A percentile compares a stretch with the other conserved stretches of the same genome.
phyloP scores from a whole-genome alignment of 2,797 vertebrate species.

The Paguma larvata region DNA sequence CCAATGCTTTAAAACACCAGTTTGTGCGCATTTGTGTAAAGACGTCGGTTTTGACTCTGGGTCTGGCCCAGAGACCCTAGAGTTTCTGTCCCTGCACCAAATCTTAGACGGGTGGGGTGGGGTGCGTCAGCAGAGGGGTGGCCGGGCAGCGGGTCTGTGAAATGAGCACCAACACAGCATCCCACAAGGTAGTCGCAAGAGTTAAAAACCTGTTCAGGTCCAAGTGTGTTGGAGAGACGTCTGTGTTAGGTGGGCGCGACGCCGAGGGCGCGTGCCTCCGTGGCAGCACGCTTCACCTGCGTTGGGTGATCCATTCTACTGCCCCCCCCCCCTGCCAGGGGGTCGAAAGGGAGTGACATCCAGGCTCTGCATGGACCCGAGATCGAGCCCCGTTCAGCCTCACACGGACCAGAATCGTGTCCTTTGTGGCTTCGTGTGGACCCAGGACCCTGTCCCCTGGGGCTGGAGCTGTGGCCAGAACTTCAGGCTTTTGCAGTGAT shows the following conservation, averaged over 20 bases:
- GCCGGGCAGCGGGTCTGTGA: not conserved
- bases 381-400: not conserved
- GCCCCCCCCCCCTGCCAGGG: not conserved
- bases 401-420: not conserved
- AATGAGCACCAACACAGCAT: not conserved
- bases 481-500: not conserved
- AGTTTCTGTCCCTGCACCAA: not conserved
- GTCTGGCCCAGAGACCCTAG: not conserved
- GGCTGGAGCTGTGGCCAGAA: not conserved
- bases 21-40: not conserved
- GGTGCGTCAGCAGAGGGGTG: rapidly evolving
- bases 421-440: not conserved
- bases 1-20: not conserved
- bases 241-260: not conserved
- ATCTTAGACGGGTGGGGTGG: not conserved
- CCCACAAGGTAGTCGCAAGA: not conserved
- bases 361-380: not conserved
- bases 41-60: not conserved
- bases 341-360: not conserved
- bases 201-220: not conserved
- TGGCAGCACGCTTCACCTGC: not conserved
- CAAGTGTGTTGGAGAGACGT: rapidly evolving
- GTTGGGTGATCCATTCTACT: not conserved
- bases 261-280: not conserved
- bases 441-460: not conserved